These are phyloP conservation scores for Eupithecia pulchellata DNA, from an alignment of 2,888 invertebrate species.

Conservation along the genomic window DNA sequence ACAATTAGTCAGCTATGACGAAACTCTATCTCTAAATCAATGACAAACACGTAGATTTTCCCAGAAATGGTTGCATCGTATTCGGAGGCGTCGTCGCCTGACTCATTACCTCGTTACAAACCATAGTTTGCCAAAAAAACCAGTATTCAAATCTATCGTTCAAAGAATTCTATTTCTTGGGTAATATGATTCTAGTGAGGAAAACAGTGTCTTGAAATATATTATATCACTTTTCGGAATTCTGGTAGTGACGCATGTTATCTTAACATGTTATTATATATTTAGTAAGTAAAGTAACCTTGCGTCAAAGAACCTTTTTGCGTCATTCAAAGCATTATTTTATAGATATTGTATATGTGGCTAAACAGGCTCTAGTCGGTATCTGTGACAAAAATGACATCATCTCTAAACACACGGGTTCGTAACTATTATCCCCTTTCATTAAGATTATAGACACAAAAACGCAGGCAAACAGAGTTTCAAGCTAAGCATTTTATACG, in stretches of 20 bases:
- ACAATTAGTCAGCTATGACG: neutral
- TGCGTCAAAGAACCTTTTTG: neutral
- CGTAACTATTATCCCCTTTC: neutral
- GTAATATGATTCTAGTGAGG: neutral
- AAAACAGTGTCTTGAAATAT: neutral
- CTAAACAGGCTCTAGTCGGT: neutral
- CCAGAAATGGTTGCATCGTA: slow-evolving; percentile 38
- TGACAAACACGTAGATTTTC: slow-evolving; percentile 25
- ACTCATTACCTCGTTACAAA: slow-evolving; percentile 33
- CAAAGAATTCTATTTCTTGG: neutral
- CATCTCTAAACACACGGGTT: neutral
- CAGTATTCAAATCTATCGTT: neutral
- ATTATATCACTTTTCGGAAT: neutral
- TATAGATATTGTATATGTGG: neutral
- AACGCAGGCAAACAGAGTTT: too few relatives aligned
- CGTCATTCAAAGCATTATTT: neutral
- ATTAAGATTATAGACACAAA: neutral
- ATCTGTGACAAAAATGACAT: neutral
- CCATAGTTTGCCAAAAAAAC: neutral
- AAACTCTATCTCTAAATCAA: neutral
- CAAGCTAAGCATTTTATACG: too few relatives aligned
- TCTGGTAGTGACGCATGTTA: neutral
- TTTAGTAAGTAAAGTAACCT: neutral
- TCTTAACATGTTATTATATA: neutral
- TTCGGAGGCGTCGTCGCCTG: slow-evolving; percentile 37